Evolutionary conservation across 2,888 invertebrate genomes (phyloP), one percentile per base, ranked within the genome.

Genomic region (Dynastes grantii): DNA sequence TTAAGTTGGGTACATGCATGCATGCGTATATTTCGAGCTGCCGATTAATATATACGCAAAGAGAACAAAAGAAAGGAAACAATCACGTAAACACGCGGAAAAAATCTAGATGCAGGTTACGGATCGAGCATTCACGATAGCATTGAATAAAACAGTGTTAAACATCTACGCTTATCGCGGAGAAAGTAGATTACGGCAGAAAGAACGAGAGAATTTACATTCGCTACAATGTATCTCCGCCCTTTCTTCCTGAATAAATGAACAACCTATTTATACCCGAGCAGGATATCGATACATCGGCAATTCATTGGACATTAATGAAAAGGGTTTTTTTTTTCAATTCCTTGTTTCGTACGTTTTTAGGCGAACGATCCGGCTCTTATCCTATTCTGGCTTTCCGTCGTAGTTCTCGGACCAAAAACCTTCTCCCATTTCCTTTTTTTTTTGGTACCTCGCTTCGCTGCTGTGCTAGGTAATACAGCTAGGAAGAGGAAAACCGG

Each of bases 251-350:
- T 68, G 51, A 68, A 68, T 68, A 68, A 68, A 16, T 51, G 13
- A 68, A 49, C 51, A 45, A 29, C 53, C 27, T 29, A 11, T 68
- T 68, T 68, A 51, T 40, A 11, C 51, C 27, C 40, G 2, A 65
- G 22, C 40, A 45, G 22, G 6, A 71, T 37, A 71, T 75, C 61
- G 61, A 75, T 49, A 63, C 45, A 16, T 75, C 61, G 45, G 9
- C 73, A 61, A 75, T 75, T 75, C 73, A 75, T 75, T 75, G 40
- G 22, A 45, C 61, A 45, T 75, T 75, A 75, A 75, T 61, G 61
- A 75, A 45, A 68, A 49, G 51, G 29, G 51, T 29, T 51, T 68
- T 49, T 68, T 68, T 65, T 40, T 40, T n/a, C 40, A 37, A 40
- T 45, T 40, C 45, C 32, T 37, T 40, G 58, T 58, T 58, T 63